These are phyloP conservation scores for Penaeus japonicus DNA, from an alignment of 1,140 invertebrate genomes.

Conservation along the genomic window DNA sequence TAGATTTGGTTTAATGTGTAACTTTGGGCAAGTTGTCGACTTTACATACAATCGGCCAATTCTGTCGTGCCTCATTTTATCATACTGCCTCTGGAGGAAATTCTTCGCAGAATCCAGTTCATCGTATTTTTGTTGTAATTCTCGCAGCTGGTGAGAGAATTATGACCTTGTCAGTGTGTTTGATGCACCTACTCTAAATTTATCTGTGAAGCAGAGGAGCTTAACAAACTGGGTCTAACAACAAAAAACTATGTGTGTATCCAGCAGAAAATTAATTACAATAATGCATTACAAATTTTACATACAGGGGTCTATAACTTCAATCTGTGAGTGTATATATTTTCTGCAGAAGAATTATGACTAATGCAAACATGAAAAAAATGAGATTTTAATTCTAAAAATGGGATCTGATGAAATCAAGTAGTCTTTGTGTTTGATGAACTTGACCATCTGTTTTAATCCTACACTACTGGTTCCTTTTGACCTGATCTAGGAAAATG, in stretches of 20 bases:
- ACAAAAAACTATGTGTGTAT: neutral
- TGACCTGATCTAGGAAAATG: too few species aligned
- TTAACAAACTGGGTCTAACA: neutral
- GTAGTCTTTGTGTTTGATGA: too few species aligned
- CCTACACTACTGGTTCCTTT: too few species aligned
- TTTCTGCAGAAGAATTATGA: too few species aligned
- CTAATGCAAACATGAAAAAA: too few species aligned
- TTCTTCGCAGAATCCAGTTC: constrained; percentile 46
- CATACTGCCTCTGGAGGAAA: constrained; percentile 46
- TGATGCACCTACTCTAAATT: neutral
- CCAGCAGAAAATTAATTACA: neutral
- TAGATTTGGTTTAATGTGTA: neutral
- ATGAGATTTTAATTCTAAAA: too few species aligned
- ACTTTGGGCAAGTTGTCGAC: neutral
- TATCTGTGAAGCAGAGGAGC: neutral
- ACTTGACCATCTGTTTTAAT: too few species aligned
- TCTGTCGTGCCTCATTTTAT: constrained; percentile 48
- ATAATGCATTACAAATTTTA: neutral
- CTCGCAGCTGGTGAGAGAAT: constrained; percentile 28
- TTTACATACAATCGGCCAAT: constrained; percentile 17
- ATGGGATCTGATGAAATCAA: too few species aligned
- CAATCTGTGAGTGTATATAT: too few species aligned
- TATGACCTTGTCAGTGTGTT: neutral
- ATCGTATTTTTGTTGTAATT: constrained; percentile 45
- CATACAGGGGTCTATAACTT: neutral